A percentile compares a stretch with the other conserved stretches of the same genome.
phyloP scores from a whole-genome alignment of 2,113 vertebrate species.

The Myrmecophaga tridactyla region DNA sequence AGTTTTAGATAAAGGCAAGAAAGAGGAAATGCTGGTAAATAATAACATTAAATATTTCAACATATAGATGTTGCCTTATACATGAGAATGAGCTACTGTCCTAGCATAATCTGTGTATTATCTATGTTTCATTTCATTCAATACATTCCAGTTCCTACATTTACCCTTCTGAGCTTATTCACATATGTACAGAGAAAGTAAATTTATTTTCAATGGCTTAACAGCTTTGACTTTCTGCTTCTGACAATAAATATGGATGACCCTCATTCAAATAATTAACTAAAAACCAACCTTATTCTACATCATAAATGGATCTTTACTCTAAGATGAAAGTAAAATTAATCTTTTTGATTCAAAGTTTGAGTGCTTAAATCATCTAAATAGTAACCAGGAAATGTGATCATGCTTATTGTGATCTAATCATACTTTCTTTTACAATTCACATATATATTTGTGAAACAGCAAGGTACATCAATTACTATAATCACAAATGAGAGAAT shows the following conservation, averaged over 20 bases:
- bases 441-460: not conserved
- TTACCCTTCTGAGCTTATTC: constrained; percentile 74
- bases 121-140: constrained; percentile 49
- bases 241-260: constrained; percentile 81
- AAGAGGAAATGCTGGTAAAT: not conserved
- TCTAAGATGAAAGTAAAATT: constrained; percentile 71
- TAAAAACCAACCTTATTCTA: constrained; percentile 77
- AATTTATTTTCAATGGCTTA: constrained; percentile 85
- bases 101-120: not conserved
- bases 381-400: not conserved
- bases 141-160: not conserved
- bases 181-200: constrained; percentile 76
- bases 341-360: constrained; percentile 70
- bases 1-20: not conserved
- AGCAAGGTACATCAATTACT: not conserved
- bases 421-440: not conserved
- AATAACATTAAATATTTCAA: not conserved
- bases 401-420: not conserved
- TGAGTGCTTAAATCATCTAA: constrained; percentile 21
- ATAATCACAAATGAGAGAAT: not conserved
- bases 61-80: not conserved
- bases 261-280: constrained; percentile 83
- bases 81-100: not conserved
- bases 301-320: constrained; percentile 76
- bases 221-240: constrained; percentile 80